Conservation (phyloP, 2,888 invertebrate genomes). For the Ecdyonurus torrentis region DNA sequence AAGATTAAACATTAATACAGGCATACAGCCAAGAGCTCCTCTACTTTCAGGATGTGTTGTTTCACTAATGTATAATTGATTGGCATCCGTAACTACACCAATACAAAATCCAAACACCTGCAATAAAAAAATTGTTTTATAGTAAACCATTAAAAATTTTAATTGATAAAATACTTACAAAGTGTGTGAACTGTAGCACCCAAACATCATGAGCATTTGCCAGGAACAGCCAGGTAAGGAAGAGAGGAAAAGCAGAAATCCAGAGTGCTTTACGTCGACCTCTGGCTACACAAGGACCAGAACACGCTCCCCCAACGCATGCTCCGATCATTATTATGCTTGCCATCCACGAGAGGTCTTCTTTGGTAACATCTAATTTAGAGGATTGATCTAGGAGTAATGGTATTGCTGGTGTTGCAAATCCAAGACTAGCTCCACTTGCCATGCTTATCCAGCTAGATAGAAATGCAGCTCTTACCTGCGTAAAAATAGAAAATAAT, state of each 20-base stretch:
- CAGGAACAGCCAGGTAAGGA: constrained; percentile 10
- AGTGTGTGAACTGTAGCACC: constrained; percentile 11
- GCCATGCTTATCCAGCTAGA: constrained; percentile 14
- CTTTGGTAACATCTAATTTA: constrained; percentile 9
- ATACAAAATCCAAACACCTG: constrained; percentile 11
- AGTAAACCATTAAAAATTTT: not conserved
- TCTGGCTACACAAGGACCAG: constrained; percentile 13
- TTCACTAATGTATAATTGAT: constrained; percentile 14
- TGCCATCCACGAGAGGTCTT: constrained; percentile 14
- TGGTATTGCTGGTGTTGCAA: constrained; percentile 13
- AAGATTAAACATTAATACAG: constrained; percentile 14
- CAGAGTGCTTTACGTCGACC: constrained; percentile 13
- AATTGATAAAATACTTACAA: not conserved
- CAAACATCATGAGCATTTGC: constrained; percentile 9
- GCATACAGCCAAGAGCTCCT: constrained; percentile 13
- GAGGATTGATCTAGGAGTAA: constrained; percentile 9
- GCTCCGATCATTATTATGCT: constrained; percentile 13
- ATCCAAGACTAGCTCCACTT: constrained; percentile 14
- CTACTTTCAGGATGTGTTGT: constrained; percentile 11
- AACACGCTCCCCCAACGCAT: constrained; percentile 10
- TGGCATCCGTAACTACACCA: constrained; percentile 12
- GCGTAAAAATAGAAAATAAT: constrained; percentile 3
- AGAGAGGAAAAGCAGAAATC: constrained; percentile 11
- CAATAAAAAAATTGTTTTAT: not conserved
- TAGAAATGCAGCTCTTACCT: constrained; percentile 12